Base-by-base conservation (phyloP, 2,888 invertebrate species). In the Nemotelus pantherinus region DNA sequence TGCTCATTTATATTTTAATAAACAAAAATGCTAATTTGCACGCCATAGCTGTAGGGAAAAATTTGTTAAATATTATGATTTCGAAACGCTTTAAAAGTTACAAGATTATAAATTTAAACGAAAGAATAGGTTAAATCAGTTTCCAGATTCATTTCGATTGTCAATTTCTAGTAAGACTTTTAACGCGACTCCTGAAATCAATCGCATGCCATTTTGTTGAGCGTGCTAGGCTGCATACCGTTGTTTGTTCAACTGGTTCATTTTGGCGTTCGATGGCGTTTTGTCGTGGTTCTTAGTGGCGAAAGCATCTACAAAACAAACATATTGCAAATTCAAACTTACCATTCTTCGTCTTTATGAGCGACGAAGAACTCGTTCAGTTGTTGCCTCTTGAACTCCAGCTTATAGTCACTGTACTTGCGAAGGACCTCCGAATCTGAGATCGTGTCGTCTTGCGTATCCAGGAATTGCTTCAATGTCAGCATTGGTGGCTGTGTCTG, bases 301-400 rank as follows among this genome's bases (percentile, higher is more conserved):
- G 7, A 45, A 41, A 10, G 44, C 6, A 70, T 70, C 70, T 70
- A 70, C 70, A 70, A 70, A 70, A 5, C 39, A 48, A 67, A 43
- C 53, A 63, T 63, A 63, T 43, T 63, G 39, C 63, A 3, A 41
- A 63, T 63, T 5, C 4, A 41, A 53, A 78, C 94, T 90, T 91
- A 99, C 99, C 99, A 99, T 93, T 99, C 99, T 88, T 99, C 99
- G 85, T 99, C 99, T 89, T 99, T 99, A 89, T 99, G 99, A 65
- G 95, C 94, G 83, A 98, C 94, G 89, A 99, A 99, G 89, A 99
- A 99, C 87, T 99, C 98, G 88, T 97, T 97, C 77, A 99, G 91
- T 87, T 99, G 99, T 86, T 97, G 97, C 76, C 96, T 91, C 83
- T 95, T 94, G 87, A 98, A 99, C 84, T 99, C 99, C 84, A 96